Evolutionary conservation across 2,797 vertebrate genomes (phyloP), one percentile per base, ranked within the genome.

Genomic region (Neosalanx taihuensis): DNA sequence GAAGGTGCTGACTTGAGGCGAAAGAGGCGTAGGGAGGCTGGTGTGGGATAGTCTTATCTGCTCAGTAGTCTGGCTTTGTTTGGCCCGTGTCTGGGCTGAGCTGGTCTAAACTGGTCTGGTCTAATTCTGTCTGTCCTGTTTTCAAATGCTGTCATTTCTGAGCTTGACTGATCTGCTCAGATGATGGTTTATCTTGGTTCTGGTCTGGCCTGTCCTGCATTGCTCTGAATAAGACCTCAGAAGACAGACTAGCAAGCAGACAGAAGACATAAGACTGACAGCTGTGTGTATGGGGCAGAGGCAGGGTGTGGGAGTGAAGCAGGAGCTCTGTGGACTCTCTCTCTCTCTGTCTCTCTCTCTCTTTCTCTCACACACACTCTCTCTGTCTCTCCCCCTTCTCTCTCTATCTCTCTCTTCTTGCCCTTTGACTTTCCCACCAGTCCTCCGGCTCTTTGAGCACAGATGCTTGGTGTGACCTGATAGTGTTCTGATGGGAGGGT

Each of bases 221-320:
- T 33, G 33, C 70, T 72, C 61, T 56, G 62, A 41, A 71, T 71
- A 64, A 64, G 75, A 76, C 76, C 73, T 76, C 60, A 80, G 72
- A 81, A 66, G 73, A 79, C 75, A 81, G 81, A 33, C 30, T 77
- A 56, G 72, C 68, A 81, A 81, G 80, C 76, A 77, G 76, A 84
- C 77, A 80, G 78, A 59, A 74, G 82, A 85, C 83, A 75, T 80
- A 33, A 89, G 85, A 86, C 84, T 82, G 83, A 86, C 87, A 87
- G 85, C 89, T 88, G 86, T 87, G 87, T 87, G 88, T 86, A 71
- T 26, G 13, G 76, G 85, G 75, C 30, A 68, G 76, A 81, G 79
- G 74, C 33, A 71, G 77, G 82, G 80, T 79, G 81, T 85, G 83
- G 79, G 79, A 82, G 76, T 41, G 37, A 41, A 7, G 75, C 78